phyloP scores from a whole-genome alignment of 2,888 invertebrate genomes.

The Ryuthela nishihirai region DNA sequence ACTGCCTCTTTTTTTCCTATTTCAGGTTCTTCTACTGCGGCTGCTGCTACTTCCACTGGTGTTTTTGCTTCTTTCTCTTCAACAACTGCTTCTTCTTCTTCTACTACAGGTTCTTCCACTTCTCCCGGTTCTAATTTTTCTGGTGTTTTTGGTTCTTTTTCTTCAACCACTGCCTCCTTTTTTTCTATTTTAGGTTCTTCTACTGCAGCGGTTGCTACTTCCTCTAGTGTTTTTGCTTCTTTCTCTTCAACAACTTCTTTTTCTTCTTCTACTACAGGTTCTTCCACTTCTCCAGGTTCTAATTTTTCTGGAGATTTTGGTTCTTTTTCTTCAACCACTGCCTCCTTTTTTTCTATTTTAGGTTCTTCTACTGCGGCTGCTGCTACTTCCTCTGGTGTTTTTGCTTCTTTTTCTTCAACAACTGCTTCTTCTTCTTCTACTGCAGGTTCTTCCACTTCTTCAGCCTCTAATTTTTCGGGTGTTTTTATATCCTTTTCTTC shows the following conservation, averaged over 20 bases:
- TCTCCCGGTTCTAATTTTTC: neutral
- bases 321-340: neutral
- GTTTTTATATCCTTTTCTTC: neutral
- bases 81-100: neutral
- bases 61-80: neutral
- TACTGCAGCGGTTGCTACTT: neutral
- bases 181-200: neutral
- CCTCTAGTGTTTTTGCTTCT: constrained; percentile 3
- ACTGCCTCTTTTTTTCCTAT: neutral
- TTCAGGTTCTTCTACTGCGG: neutral
- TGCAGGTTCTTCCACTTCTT: neutral
- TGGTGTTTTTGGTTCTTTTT: neutral
- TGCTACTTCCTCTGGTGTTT: neutral
- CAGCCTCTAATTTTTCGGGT: neutral
- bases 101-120: neutral
- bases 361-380: neutral
- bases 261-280: too few relatives aligned
- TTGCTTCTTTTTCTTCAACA: neutral
- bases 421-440: neutral
- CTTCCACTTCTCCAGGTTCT: neutral
- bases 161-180: neutral
- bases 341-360: neutral
- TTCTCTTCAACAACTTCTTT: constrained; percentile 1
- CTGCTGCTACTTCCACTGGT: neutral
- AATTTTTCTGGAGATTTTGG: neutral